phyloP scores from a whole-genome alignment of 2,888 invertebrate genomes.

The Hirtodrosophila confusa region DNA sequence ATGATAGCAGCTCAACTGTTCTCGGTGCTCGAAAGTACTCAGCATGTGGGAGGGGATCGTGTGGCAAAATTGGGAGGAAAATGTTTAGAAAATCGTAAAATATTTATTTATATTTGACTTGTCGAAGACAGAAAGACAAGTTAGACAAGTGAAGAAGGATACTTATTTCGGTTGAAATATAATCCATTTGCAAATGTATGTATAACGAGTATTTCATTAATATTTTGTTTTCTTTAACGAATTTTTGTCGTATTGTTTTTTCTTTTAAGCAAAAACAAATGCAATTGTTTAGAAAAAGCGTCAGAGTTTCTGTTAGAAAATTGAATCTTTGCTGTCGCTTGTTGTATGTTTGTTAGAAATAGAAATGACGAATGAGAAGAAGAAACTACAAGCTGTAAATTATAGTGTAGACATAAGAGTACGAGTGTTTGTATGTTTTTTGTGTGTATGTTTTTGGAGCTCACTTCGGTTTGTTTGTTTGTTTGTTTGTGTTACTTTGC shows the following conservation, averaged over 20 bases:
- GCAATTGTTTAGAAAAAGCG: constrained; percentile 75
- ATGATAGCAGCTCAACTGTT: constrained; percentile 66
- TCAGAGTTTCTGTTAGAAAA: constrained; percentile 53
- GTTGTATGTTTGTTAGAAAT: constrained; percentile 44
- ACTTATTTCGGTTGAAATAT: constrained; percentile 55
- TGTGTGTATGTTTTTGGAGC: constrained; percentile 42
- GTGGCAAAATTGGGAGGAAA: constrained; percentile 34
- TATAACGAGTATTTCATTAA: constrained; percentile 70
- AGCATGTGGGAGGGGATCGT: constrained; percentile 14
- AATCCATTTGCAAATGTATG: constrained; percentile 35
- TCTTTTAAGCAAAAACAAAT: constrained; percentile 69
- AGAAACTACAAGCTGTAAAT: constrained; percentile 73
- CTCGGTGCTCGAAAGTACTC: constrained; percentile 3
- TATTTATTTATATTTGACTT: constrained; percentile 29
- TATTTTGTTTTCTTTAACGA: constrained; percentile 58
- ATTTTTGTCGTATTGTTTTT: constrained; percentile 48
- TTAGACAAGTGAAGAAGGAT: constrained; percentile 57
- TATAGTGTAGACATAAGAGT: constrained; percentile 44
- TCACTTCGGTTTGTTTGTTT: constrained; percentile 37
- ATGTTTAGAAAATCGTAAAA: constrained; percentile 56
- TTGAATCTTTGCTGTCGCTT: constrained; percentile 39
- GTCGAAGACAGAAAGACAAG: constrained; percentile 33
- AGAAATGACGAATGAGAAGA: constrained; percentile 60
- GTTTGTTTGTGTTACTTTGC: constrained; percentile 57
- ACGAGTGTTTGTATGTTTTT: constrained; percentile 34